A percentile compares a stretch with the other conserved stretches of the same genome.
Conservation (phyloP, 1,140 invertebrate species). For the Magallana gigas region DNA sequence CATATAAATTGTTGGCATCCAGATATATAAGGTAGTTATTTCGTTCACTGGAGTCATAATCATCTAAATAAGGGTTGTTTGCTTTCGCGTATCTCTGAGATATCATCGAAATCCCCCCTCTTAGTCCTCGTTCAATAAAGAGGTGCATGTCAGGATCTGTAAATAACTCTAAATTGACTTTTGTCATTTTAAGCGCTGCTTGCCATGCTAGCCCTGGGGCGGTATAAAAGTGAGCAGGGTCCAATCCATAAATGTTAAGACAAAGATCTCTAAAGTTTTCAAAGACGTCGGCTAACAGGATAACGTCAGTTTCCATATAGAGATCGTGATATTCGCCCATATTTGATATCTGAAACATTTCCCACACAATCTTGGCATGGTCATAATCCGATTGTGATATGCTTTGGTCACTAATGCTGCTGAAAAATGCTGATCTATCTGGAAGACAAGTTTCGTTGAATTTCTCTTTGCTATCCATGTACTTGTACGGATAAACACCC, state of each 20-base stretch:
- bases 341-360: constrained; percentile 30
- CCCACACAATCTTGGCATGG: constrained; percentile 40
- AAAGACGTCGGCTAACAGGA: constrained; percentile 55
- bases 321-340: constrained; percentile 57
- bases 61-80: constrained; percentile 45
- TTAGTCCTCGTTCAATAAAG: constrained; percentile 41
- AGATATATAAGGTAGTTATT: constrained; percentile 42
- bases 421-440: constrained; percentile 26
- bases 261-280: constrained; percentile 56
- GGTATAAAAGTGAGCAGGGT: constrained; percentile 44
- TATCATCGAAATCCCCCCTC: constrained; percentile 44
- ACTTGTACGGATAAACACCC: constrained; percentile 47
- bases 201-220: constrained; percentile 35
- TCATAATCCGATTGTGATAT: constrained; percentile 45
- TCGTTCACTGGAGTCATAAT: constrained; percentile 17
- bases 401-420: neutral
- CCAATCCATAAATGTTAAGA: constrained; percentile 41
- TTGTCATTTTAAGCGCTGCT: constrained; percentile 46
- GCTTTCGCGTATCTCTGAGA: constrained; percentile 39
- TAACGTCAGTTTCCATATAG: constrained; percentile 55
- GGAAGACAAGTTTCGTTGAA: constrained; percentile 41
- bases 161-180: constrained; percentile 41
- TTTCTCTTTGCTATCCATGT: constrained; percentile 31
- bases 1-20: constrained; percentile 49
- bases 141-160: constrained; percentile 49